A percentile compares a stretch with the other conserved stretches of the same genome.
Evolutionary conservation across 1,140 invertebrate genomes (phyloP).

Genomic region (Leucophenga varia): DNA sequence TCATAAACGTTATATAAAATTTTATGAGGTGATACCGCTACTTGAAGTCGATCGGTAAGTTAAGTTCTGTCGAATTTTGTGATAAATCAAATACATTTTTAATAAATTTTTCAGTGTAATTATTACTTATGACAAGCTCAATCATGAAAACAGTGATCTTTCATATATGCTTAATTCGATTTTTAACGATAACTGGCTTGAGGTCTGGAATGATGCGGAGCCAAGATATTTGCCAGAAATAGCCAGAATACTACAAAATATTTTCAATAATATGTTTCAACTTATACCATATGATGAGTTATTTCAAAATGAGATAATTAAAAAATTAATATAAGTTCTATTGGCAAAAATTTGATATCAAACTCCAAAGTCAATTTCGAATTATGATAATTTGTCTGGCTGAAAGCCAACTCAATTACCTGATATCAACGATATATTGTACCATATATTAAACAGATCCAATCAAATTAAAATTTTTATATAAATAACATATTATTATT

Average conservation of each 20-base stretch:
- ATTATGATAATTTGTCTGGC: no score
- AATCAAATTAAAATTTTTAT: background rate
- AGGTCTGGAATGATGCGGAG: conserved; percentile 29
- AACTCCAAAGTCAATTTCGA: no score
- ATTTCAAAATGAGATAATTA: no score
- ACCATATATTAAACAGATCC: background rate
- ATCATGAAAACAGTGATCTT: conserved; percentile 28
- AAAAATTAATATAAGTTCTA: no score
- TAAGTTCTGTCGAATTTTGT: no score
- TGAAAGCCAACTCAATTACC: no score
- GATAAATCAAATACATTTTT: no score
- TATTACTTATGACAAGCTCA: conserved; percentile 21
- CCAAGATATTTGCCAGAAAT: conserved; percentile 15
- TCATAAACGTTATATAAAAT: conserved; percentile 26
- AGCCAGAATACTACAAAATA: background rate
- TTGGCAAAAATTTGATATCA: no score
- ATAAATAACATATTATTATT: background rate
- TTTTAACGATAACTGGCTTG: conserved; percentile 30
- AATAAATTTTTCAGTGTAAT: conserved; percentile 23
- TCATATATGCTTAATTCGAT: conserved; percentile 17
- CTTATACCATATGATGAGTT: conserved; percentile 33
- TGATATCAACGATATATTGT: no score
- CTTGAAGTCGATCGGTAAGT: conserved; percentile 32
- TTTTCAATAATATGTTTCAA: conserved; percentile 24
- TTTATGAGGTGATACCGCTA: conserved; percentile 22